phyloP scores from a whole-genome alignment of 2,888 invertebrate genomes.

The Macropis europaea region DNA sequence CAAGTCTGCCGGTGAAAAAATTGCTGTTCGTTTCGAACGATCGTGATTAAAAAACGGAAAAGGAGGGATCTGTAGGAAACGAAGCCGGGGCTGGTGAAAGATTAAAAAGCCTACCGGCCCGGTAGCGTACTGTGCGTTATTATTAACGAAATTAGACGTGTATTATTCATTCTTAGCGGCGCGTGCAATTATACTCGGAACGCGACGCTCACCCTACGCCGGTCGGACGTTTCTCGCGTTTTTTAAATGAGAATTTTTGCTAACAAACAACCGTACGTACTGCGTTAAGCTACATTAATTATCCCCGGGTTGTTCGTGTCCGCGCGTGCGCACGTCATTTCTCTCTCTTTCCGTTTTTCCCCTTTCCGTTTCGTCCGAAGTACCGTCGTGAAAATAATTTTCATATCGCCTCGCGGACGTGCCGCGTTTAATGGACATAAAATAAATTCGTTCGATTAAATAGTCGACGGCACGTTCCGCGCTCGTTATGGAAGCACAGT shows the following conservation, averaged over 20 bases:
- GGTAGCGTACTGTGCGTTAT: slow-evolving; percentile 7
- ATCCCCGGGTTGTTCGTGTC: neutral
- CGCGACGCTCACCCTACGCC: slow-evolving; percentile 1
- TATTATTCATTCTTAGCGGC: slow-evolving; percentile 45
- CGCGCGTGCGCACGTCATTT: neutral
- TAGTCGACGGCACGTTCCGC: neutral
- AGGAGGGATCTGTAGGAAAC: neutral
- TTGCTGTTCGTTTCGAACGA: no score
- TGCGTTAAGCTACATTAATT: slow-evolving; percentile 40
- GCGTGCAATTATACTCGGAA: slow-evolving; percentile 40
- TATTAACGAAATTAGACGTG: slow-evolving; percentile 47
- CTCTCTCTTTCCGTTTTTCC: neutral
- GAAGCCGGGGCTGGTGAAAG: slow-evolving; percentile 9
- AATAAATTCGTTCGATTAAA: slow-evolving; percentile 7
- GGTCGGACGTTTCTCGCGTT: slow-evolving; percentile 8
- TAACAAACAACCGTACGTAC: slow-evolving; percentile 29
- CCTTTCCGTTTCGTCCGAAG: neutral
- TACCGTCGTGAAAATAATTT: slow-evolving; percentile 27
- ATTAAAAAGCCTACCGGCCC: neutral
- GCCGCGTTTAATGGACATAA: slow-evolving; percentile 26
- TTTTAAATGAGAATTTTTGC: slow-evolving; percentile 49
- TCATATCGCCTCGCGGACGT: neutral
- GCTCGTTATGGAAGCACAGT: no score
- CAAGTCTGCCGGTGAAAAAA: no score
- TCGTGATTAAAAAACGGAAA: neutral